Conservation (phyloP, 2,797 vertebrate species). For the Phaenicophaeus curvirostris region DNA sequence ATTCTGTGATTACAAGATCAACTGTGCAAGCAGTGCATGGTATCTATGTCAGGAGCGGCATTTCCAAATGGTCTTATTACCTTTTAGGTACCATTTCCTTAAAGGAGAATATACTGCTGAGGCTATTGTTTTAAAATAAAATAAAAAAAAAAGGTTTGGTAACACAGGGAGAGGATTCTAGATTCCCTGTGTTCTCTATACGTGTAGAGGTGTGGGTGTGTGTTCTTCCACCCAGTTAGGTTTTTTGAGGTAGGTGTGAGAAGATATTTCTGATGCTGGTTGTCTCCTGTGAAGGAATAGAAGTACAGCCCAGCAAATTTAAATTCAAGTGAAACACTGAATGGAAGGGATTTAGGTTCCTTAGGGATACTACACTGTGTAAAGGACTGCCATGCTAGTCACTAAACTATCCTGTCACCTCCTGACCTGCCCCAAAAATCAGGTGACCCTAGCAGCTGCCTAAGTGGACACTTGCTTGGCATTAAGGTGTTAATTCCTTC, state of each 20-base stretch:
- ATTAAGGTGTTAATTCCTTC: not conserved
- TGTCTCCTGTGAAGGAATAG: not conserved
- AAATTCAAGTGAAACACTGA: not conserved
- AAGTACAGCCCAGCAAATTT: not conserved
- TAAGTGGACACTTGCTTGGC: not conserved
- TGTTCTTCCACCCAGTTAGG: not conserved
- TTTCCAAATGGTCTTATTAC: not conserved
- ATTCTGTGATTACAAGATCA: no score
- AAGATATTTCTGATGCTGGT: not conserved
- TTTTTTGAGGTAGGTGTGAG: not conserved
- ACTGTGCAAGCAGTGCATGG: not conserved
- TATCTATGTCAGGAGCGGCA: not conserved
- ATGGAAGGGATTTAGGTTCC: not conserved
- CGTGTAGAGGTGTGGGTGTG: no score
- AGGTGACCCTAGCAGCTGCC: not conserved
- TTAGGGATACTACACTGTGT: rapidly evolving
- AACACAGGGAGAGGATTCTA: not conserved
- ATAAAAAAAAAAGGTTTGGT: not conserved
- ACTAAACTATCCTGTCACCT: not conserved
- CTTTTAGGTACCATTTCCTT: not conserved
- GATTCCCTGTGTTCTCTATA: not conserved
- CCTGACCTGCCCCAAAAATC: not conserved
- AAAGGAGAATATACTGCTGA: not conserved
- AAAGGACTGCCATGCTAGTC: not conserved
- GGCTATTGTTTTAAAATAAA: not conserved